Percentiles rank a stretch among this genome's conserved stretches.
These are phyloP conservation scores for Cataglyphis albicans DNA, from an alignment of 2,888 invertebrate genomes.

Conservation along the genomic window DNA sequence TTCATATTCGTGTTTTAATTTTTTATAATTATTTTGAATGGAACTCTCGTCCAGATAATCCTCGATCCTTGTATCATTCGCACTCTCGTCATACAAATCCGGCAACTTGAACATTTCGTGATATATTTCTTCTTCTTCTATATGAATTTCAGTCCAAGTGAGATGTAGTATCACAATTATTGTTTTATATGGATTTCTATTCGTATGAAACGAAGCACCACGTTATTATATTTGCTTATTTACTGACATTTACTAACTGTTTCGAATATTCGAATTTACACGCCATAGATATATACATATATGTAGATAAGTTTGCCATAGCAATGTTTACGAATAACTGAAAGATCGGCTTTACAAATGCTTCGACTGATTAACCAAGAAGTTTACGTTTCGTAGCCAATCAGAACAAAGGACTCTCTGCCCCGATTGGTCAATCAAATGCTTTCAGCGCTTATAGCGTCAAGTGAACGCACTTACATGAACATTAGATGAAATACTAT, in stretches of 20 bases:
- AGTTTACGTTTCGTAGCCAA: neutral
- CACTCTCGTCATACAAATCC: neutral
- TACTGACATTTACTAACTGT: no score
- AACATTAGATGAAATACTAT: neutral
- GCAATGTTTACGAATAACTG: neutral
- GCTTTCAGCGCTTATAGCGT: neutral
- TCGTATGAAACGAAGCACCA: no score
- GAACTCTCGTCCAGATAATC: constrained; percentile 35
- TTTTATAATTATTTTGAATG: constrained; percentile 3
- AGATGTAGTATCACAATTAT: no score
- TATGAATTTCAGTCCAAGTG: neutral
- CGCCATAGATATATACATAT: neutral
- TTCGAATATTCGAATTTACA: no score
- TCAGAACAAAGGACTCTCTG: neutral
- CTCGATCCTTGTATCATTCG: constrained; percentile 1
- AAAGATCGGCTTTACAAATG: neutral
- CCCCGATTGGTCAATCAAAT: neutral
- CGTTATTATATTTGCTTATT: no score
- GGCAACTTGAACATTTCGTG: neutral
- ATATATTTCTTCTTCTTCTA: neutral
- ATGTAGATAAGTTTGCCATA: neutral
- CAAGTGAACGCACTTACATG: neutral
- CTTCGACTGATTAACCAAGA: neutral
- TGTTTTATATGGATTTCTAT: no score
- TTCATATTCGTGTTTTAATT: constrained; percentile 66